phyloP scores from a whole-genome alignment of 2,797 vertebrate genomes.

The Neosilurus mollespiculum region DNA sequence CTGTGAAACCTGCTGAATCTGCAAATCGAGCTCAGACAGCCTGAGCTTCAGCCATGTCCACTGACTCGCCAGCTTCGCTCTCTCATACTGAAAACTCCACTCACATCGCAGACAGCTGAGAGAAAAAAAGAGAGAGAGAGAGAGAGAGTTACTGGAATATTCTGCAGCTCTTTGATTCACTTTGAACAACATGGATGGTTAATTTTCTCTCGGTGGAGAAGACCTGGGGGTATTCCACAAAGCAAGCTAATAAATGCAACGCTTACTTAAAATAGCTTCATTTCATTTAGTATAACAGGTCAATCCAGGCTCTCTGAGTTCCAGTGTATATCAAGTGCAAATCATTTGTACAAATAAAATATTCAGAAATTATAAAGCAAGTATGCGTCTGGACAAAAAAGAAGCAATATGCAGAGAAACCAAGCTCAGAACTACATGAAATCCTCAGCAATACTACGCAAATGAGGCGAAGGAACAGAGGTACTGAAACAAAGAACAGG shows the following conservation, averaged over 20 bases:
- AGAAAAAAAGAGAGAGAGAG: conserved; percentile 17
- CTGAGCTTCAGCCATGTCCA: conserved; percentile 93
- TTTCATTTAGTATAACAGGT: background rate
- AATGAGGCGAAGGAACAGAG: background rate
- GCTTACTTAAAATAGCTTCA: background rate
- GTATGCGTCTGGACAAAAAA: background rate
- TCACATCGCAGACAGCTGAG: conserved; percentile 76
- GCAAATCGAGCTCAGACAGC: conserved; percentile 84
- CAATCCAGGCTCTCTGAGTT: background rate
- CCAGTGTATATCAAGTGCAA: background rate
- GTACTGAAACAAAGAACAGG: background rate
- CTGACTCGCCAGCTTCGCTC: conserved; percentile 87
- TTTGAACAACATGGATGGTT: background rate
- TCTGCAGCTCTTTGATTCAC: background rate
- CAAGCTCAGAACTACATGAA: background rate
- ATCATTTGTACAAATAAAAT: background rate
- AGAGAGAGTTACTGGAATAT: background rate
- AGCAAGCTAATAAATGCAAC: background rate
- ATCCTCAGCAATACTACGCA: background rate
- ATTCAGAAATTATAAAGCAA: background rate
- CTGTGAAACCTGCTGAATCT: conserved; percentile 81
- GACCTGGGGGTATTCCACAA: background rate
- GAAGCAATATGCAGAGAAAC: background rate
- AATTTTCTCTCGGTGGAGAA: background rate
- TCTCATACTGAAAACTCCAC: conserved; percentile 83